A percentile compares a stretch with the other conserved stretches of the same genome.
Conservation (phyloP, 2,113 vertebrate genomes). For the Trachemys scripta region DNA sequence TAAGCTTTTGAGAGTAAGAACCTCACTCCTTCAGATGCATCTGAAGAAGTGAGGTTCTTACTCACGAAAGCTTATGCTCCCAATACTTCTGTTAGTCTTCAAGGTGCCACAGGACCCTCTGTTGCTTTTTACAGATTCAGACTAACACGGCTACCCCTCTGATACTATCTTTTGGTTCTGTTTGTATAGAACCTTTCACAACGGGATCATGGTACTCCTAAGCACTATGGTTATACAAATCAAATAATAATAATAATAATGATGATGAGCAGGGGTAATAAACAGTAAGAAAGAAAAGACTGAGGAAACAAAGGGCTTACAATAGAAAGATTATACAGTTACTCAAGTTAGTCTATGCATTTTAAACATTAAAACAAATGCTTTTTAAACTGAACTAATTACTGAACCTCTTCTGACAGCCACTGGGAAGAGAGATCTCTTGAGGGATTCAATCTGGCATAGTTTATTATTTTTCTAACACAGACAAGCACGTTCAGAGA, state of each 20-base stretch:
- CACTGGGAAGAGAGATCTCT: not conserved
- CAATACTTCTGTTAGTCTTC: too few relatives aligned
- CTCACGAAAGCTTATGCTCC: too few relatives aligned
- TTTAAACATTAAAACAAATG: not conserved
- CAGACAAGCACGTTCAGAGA: not conserved
- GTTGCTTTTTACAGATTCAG: too few relatives aligned
- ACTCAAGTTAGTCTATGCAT: fast-evolving
- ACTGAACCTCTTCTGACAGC: not conserved
- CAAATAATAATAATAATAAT: not conserved
- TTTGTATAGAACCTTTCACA: not conserved
- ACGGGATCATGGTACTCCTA: not conserved
- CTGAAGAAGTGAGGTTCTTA: too few relatives aligned
- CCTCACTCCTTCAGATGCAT: too few relatives aligned
- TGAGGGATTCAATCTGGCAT: not conserved
- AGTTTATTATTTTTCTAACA: not conserved
- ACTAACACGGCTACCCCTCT: too few relatives aligned
- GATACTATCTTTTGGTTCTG: not conserved
- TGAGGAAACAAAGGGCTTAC: not conserved
- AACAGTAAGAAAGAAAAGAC: not conserved
- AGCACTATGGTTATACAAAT: not conserved
- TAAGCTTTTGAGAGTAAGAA: too few relatives aligned
- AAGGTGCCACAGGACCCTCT: too few relatives aligned
- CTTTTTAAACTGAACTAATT: not conserved
- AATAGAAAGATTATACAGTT: not conserved
- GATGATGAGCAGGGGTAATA: not conserved